phyloP scores from a whole-genome alignment of 2,888 invertebrate genomes.

The Heteropelma amictum region DNA sequence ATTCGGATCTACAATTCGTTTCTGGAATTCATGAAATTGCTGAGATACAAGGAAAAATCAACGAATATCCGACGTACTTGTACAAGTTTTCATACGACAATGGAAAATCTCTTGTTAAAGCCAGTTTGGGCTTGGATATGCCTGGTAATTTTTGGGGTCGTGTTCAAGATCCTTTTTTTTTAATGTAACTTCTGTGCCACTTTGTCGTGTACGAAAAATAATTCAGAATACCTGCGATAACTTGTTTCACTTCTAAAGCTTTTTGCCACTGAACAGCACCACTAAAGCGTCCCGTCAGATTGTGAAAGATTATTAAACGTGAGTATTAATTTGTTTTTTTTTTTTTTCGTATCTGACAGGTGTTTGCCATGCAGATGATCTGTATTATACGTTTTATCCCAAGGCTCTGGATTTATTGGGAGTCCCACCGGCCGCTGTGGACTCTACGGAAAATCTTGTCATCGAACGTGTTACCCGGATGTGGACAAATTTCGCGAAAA shows the following conservation, averaged over 20 bases:
- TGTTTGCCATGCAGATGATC: constrained; percentile 66
- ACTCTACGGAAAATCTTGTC: constrained; percentile 55
- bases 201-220: too few relatives aligned
- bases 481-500: constrained; percentile 75
- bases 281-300: too few relatives aligned
- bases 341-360: neutral
- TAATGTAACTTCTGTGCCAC: too few relatives aligned
- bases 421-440: constrained; percentile 32
- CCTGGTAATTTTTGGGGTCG: constrained; percentile 59
- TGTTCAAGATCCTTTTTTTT: too few relatives aligned
- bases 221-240: too few relatives aligned
- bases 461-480: constrained; percentile 68
- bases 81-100: constrained; percentile 68
- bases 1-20: constrained; percentile 62
- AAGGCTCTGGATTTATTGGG: constrained; percentile 45
- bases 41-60: constrained; percentile 56
- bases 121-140: constrained; percentile 41
- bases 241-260: neutral
- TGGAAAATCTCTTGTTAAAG: constrained; percentile 57
- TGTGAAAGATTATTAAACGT: neutral
- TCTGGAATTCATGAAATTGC: constrained; percentile 62
- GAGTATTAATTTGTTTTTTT: neutral
- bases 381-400: constrained; percentile 66
- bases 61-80: constrained; percentile 60
- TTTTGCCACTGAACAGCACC: neutral